phyloP scores from a whole-genome alignment of 2,797 vertebrate species.

The Odontamblyopus rebecca region DNA sequence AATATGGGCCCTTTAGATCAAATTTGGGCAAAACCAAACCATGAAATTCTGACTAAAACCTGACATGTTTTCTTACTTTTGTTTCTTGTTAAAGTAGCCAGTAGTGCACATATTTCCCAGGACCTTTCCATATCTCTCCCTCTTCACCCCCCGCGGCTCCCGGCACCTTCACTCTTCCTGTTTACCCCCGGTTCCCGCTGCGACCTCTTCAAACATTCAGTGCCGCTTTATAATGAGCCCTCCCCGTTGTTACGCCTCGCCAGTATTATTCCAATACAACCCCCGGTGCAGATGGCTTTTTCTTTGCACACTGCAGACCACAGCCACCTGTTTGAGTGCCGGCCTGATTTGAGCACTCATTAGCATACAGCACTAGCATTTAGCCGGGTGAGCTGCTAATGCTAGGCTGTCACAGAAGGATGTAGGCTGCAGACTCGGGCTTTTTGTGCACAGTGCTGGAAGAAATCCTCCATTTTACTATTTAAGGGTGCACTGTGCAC shows the following conservation, averaged over 20 bases:
- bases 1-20: no score
- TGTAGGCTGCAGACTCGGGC: background rate
- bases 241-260: background rate
- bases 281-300: background rate
- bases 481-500: no score
- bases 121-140: background rate
- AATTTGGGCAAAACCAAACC: no score
- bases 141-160: slow-evolving; percentile 22
- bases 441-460: background rate
- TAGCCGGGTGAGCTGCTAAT: background rate
- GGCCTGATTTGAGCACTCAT: background rate
- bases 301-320: background rate
- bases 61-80: no score
- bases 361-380: background rate
- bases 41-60: no score
- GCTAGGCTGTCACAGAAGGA: background rate
- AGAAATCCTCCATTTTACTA: no score
- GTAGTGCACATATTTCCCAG: no score
- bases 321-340: background rate
- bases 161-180: slow-evolving; percentile 46
- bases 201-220: slow-evolving; percentile 16
- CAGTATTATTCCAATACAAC: background rate
- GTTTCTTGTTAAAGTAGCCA: no score
- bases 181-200: slow-evolving; percentile 23
- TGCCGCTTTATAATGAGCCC: slow-evolving; percentile 3